Percentiles rank a stretch among this genome's conserved stretches.
These are phyloP conservation scores for Procavia capensis DNA, from an alignment of 2,113 vertebrate species.

Conservation along the genomic window DNA sequence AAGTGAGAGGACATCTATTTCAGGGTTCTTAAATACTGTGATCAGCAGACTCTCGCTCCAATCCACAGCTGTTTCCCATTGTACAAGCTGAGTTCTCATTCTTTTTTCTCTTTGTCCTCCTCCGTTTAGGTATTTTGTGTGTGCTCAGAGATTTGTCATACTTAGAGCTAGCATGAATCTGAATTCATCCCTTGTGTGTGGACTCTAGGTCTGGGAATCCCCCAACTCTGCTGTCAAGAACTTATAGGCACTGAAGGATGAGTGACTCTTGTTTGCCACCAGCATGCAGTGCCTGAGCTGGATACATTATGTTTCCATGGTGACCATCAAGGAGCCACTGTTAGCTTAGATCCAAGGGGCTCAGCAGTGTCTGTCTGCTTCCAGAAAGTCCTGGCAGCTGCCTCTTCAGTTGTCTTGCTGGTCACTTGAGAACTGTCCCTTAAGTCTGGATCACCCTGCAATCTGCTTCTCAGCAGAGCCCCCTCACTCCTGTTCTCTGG, in stretches of 20 bases:
- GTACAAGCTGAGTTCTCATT: neutral
- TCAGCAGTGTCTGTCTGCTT: neutral
- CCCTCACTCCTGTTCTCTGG: neutral
- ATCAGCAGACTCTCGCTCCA: neutral
- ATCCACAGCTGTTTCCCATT: neutral
- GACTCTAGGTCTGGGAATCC: neutral
- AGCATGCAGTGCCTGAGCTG: neutral
- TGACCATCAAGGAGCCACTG: neutral
- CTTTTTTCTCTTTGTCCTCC: neutral
- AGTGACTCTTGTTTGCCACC: neutral
- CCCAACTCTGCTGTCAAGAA: neutral
- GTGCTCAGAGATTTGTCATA: neutral
- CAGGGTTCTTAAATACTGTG: neutral
- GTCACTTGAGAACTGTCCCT: neutral
- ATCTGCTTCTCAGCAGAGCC: neutral
- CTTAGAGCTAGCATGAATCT: neutral
- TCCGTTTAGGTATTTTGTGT: neutral
- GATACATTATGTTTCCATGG: neutral
- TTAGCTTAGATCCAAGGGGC: neutral
- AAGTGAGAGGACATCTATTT: slow-evolving; percentile 8
- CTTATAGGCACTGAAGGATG: neutral
- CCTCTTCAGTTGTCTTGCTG: neutral
- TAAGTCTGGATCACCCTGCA: neutral
- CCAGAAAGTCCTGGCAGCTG: neutral
- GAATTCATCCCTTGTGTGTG: neutral